These are phyloP conservation scores for Stictonetta naevosa DNA, from an alignment of 2,113 vertebrate genomes.

Conservation along the genomic window DNA sequence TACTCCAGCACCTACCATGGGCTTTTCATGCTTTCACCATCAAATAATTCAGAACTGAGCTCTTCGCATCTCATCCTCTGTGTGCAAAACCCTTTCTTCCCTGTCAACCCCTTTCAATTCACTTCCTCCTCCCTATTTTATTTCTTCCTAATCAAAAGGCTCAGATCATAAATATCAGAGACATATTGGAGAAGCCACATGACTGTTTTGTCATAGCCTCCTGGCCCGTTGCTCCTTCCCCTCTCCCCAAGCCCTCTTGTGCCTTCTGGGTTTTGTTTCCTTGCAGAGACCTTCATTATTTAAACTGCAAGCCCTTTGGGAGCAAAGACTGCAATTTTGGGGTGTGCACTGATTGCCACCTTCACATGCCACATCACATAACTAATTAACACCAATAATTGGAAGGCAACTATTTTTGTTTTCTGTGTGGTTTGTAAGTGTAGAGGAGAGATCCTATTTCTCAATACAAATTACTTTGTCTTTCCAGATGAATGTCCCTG, in stretches of 20 bases:
- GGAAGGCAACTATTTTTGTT: not conserved
- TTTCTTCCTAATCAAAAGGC: not conserved
- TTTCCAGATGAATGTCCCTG: not conserved
- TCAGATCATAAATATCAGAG: not conserved
- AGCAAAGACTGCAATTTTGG: not conserved
- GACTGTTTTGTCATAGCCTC: not conserved
- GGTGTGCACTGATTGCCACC: not conserved
- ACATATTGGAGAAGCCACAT: not conserved
- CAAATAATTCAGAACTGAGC: not conserved
- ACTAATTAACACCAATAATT: not conserved
- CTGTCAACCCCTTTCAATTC: not conserved
- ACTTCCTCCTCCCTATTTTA: too few species aligned
- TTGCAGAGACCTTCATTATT: conserved; percentile 3
- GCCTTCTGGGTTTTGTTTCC: not conserved
- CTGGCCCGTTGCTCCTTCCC: not conserved
- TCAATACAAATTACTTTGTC: not conserved
- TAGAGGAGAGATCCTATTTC: not conserved
- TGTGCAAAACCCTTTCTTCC: not conserved
- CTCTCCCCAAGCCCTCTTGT: not conserved
- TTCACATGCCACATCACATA: not conserved
- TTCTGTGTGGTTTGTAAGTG: not conserved
- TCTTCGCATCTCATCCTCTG: not conserved
- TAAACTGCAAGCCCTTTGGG: not conserved
- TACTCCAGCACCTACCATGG: not conserved
- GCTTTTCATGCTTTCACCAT: not conserved